These are phyloP conservation scores for Nothoprocta perdicaria DNA, from an alignment of 2,113 vertebrate genomes.

Conservation along the genomic window DNA sequence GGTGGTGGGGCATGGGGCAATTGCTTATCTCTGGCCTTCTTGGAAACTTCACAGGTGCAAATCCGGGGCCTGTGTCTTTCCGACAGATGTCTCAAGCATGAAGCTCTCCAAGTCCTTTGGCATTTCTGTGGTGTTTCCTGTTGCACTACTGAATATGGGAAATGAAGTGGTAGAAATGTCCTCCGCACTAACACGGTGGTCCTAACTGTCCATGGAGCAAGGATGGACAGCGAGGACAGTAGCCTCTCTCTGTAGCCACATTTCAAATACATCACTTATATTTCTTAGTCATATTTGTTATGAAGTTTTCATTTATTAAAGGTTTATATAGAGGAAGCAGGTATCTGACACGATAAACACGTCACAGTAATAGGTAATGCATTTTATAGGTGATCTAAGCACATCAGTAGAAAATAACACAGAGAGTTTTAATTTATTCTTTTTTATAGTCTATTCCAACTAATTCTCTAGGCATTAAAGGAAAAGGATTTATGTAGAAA, in stretches of 20 bases:
- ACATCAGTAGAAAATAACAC: neutral
- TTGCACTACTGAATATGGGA: neutral
- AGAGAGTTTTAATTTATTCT: no score
- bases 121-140: no score
- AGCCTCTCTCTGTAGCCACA: accelerated
- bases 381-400: neutral
- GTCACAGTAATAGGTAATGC: neutral
- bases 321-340: neutral
- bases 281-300: neutral
- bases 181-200: neutral
- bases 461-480: neutral
- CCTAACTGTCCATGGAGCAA: neutral
- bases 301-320: neutral
- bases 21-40: neutral
- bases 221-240: neutral
- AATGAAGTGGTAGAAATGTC: neutral
- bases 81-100: neutral
- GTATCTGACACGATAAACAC: neutral
- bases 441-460: neutral
- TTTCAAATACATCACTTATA: neutral
- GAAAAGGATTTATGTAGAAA: neutral
- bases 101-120: neutral
- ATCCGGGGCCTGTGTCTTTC: neutral
- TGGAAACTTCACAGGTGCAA: neutral
- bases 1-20: neutral